Base-by-base conservation (phyloP, 1,140 invertebrate species). In the Lysiphlebus fabarum region DNA sequence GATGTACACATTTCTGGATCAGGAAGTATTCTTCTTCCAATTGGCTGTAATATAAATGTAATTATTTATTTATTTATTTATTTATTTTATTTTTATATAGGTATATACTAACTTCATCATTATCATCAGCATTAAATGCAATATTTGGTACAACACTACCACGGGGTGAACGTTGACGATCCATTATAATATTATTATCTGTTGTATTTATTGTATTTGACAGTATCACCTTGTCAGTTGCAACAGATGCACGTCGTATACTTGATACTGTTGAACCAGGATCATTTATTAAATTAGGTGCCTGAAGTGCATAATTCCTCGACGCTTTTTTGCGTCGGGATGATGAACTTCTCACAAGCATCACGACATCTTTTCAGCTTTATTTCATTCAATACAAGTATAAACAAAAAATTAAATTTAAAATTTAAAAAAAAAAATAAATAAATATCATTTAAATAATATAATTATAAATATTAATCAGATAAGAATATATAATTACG, bases 261-360 rank as follows among this genome's bases (percentile, higher is more conserved):
- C 70, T 59, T 10, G 64, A 40, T 5, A 68, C 56, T 54, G 65
- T 63, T 49, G 67, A 40, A 50, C 47, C 40, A 44, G 54, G 57
- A 6, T 51, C 45, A 61, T 58, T 74, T 65, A 64, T 77, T n/a
- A 75, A 56, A 44, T 78, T 70, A 3, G n/a, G n/a, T n/a, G 78
- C 79, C 63, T 86, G 84, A 1, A 84, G 84, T 3, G 85, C 85
- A 4, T 84, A 1, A 26, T 83, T 86, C 43, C 86, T 78, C 17
- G 86, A 86, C 44, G 86, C 82, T 45, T 86, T 76, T 9, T 84
- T 80, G 50, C 86, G 82, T 49, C 86, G 77, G n/a, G 86, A 87
- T 37, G 86, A 88, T 56, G 86, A 83, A 67, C 81, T 84, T 64
- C 86, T 81, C 65, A 85, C 82, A 57, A 89, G 68, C 86, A 87